These are phyloP conservation scores for Lasioglossum lativentre DNA, from an alignment of 2,888 invertebrate genomes.

Conservation along the genomic window DNA sequence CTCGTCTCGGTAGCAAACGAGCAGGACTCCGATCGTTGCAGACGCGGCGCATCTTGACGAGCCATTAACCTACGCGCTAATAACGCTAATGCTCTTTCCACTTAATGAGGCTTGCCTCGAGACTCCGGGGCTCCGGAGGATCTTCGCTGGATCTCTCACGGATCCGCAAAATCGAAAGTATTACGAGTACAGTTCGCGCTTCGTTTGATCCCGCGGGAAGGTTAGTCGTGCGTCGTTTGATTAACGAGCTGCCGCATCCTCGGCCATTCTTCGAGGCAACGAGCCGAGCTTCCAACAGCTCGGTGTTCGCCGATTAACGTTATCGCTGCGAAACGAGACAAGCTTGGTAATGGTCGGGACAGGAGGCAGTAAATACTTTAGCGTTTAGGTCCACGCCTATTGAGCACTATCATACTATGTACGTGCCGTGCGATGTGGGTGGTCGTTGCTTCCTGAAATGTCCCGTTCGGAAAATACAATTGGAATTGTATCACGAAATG, in stretches of 20 bases:
- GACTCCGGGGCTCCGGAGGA: neutral
- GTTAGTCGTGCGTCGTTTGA: conserved; percentile 46
- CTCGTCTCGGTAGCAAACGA: neutral
- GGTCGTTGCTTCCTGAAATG: neutral
- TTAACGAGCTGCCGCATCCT: conserved; percentile 37
- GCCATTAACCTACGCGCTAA: conserved; percentile 46
- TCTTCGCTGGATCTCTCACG: neutral
- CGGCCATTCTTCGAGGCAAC: conserved; percentile 16
- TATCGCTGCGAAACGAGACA: conserved; percentile 10
- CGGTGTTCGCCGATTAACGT: conserved; percentile 6
- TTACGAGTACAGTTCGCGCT: conserved; percentile 37
- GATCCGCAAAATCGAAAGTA: conserved; percentile 53
- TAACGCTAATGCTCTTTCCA: conserved; percentile 29
- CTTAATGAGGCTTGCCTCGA: conserved; percentile 41
- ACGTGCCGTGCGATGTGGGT: neutral
- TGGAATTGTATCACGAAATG: too few relatives aligned
- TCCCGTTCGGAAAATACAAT: neutral
- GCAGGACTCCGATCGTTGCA: conserved; percentile 15
- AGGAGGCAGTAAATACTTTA: neutral
- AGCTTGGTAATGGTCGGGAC: conserved; percentile 6
- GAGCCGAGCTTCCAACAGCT: neutral
- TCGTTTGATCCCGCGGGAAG: conserved; percentile 25
- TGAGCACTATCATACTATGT: neutral
- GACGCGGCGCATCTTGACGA: conserved; percentile 26
- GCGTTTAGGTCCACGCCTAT: neutral